Percentiles rank a stretch among this genome's conserved stretches.
phyloP scores from a whole-genome alignment of 2,113 vertebrate genomes.

The Carlito syrichta region DNA sequence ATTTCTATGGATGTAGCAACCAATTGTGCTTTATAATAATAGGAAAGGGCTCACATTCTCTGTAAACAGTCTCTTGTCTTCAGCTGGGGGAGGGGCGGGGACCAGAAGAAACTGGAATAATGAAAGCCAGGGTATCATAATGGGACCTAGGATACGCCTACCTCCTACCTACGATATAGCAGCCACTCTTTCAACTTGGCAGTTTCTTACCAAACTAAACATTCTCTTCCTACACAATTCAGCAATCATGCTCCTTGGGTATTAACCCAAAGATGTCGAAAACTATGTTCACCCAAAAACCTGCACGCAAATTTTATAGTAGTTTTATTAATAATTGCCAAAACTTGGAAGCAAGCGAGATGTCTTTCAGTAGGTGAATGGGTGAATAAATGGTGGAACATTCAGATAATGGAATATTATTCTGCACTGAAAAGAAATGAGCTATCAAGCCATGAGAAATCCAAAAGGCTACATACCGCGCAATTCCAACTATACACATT shows the following conservation, averaged over 20 bases:
- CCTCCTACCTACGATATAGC: neutral
- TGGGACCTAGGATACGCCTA: neutral
- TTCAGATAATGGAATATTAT: neutral
- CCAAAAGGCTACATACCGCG: neutral
- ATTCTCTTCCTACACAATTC: neutral
- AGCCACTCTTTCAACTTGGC: neutral
- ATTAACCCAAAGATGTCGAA: neutral
- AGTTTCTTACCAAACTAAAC: neutral
- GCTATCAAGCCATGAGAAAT: neutral
- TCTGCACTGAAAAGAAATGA: neutral
- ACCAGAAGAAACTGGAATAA: neutral
- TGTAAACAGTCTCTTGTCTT: neutral
- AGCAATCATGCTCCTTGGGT: neutral
- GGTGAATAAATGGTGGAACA: neutral
- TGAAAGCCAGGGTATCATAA: neutral
- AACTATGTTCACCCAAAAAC: neutral
- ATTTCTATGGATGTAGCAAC: neutral
- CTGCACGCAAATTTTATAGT: neutral
- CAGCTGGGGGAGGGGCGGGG: neutral
- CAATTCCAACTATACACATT: neutral
- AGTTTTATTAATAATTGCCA: neutral
- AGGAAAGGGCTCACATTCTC: neutral
- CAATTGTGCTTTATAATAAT: neutral
- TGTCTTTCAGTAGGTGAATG: neutral
- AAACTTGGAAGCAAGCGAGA: neutral